Percentiles rank a stretch among this genome's conserved stretches.
These are phyloP conservation scores for Erebia aethiops DNA, from an alignment of 2,888 invertebrate species.

Conservation along the genomic window DNA sequence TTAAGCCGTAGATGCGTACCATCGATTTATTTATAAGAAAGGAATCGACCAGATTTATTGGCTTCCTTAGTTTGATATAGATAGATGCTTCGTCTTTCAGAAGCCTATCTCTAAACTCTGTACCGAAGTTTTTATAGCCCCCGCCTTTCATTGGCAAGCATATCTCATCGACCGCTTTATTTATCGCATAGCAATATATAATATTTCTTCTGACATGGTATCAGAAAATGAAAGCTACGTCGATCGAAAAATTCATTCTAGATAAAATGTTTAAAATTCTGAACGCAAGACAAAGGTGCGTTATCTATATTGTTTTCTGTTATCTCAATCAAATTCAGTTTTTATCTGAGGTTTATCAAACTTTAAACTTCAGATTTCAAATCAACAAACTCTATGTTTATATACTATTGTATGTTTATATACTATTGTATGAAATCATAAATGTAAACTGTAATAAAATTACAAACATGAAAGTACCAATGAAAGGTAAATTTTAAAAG, in stretches of 20 bases:
- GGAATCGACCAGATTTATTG: conserved; percentile 70
- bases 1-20: conserved; percentile 54
- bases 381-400: too few relatives aligned
- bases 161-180: conserved; percentile 58
- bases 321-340: too few relatives aligned
- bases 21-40: conserved; percentile 65
- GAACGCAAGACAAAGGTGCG: neutral
- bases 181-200: conserved; percentile 56
- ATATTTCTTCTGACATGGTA: conserved; percentile 57
- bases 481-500: neutral
- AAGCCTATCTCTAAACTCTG: conserved; percentile 60
- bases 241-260: neutral
- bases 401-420: too few relatives aligned
- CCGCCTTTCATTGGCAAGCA: conserved; percentile 42
- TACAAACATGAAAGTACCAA: neutral
- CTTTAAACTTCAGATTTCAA: too few relatives aligned
- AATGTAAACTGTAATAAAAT: too few relatives aligned
- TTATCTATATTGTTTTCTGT: too few relatives aligned
- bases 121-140: conserved; percentile 51
- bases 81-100: conserved; percentile 59
- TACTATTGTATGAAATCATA: too few relatives aligned
- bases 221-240: conserved; percentile 42
- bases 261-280: neutral
- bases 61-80: conserved; percentile 65
- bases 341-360: too few relatives aligned